These are phyloP conservation scores for Cryptotermes secundus DNA, from an alignment of 1,140 invertebrate genomes.

Conservation along the genomic window DNA sequence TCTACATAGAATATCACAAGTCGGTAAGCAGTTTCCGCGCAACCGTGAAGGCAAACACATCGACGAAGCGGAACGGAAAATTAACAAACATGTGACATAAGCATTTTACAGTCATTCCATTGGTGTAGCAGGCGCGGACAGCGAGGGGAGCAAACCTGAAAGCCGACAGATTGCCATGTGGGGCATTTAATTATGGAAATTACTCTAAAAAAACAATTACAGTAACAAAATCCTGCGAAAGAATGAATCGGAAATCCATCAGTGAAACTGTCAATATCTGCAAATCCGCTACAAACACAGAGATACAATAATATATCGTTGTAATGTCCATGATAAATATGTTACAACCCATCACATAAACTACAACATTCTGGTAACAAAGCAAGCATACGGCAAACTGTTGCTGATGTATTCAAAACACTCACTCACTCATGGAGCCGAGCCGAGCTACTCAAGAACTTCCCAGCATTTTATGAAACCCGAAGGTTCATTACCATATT, in stretches of 20 bases:
- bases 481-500: too few species aligned
- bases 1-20: background rate
- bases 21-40: background rate
- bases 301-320: background rate
- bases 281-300: background rate
- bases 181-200: conserved; percentile 13
- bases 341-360: background rate
- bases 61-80: background rate
- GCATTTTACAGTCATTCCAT: background rate
- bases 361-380: too few species aligned
- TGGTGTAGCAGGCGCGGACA: background rate
- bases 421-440: too few species aligned
- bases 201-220: conserved; percentile 16
- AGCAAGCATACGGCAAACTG: too few species aligned
- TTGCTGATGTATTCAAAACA: too few species aligned
- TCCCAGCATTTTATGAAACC: too few species aligned
- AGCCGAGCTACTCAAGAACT: too few species aligned
- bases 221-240: background rate
- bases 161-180: background rate
- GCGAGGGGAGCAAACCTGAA: background rate
- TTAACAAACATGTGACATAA: conserved; percentile 4
- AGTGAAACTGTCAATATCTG: background rate
- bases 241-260: background rate
- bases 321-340: background rate
- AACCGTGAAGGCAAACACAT: background rate